phyloP scores from a whole-genome alignment of 2,888 invertebrate genomes.

The Acanthoscelides obtectus region DNA sequence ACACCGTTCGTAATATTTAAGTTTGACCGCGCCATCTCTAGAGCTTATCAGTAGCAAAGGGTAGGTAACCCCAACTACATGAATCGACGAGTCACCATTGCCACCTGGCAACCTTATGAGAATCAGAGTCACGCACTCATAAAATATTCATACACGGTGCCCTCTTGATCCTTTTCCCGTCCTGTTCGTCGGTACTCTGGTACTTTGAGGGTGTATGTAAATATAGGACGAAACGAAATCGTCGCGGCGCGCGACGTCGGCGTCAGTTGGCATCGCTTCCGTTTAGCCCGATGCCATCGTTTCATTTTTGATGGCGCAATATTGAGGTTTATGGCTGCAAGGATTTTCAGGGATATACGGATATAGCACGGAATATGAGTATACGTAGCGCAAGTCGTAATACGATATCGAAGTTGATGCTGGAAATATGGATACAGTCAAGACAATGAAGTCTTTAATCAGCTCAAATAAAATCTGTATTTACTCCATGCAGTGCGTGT shows the following conservation, averaged over 20 bases:
- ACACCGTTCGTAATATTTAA: no score
- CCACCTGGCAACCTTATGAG: background rate
- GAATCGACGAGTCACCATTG: background rate
- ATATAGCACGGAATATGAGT: no score
- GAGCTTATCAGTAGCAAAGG: no score
- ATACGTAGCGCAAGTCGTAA: no score
- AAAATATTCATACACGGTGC: background rate
- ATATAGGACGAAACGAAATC: background rate
- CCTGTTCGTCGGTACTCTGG: background rate
- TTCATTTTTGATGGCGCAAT: background rate
- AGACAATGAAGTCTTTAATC: no score
- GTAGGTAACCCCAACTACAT: background rate
- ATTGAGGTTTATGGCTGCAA: background rate
- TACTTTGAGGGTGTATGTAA: background rate
- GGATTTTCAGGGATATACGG: background rate
- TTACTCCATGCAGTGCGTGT: no score
- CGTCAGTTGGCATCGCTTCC: no score
- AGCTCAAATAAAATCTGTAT: no score
- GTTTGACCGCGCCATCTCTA: no score
- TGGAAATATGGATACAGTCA: no score
- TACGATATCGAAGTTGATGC: no score
- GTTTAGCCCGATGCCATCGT: background rate
- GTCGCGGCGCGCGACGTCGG: no score
- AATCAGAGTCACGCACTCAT: background rate
- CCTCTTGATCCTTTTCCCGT: background rate